These are phyloP conservation scores for Lutraria lutraria DNA, from an alignment of 2,888 invertebrate genomes.

Conservation along the genomic window DNA sequence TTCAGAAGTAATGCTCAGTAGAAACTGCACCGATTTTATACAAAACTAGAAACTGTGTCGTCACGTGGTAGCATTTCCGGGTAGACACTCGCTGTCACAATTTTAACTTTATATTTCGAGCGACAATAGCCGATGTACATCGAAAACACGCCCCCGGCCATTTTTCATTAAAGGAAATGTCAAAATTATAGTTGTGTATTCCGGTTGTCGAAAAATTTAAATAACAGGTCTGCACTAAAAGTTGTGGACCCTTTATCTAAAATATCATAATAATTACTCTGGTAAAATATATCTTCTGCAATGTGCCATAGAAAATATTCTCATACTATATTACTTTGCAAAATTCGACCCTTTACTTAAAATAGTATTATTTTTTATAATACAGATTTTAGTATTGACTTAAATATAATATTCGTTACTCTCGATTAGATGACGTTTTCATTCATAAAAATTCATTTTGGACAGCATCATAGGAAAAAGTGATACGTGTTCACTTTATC, in stretches of 20 bases:
- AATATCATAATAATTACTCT: not conserved
- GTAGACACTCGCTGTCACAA: not conserved
- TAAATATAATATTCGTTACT: too few species aligned
- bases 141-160: not conserved
- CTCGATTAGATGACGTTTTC: too few species aligned
- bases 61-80: not conserved
- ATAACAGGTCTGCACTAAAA: not conserved
- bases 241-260: not conserved
- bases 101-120: not conserved
- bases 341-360: not conserved
- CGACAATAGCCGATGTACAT: not conserved
- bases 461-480: too few species aligned
- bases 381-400: too few species aligned
- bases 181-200: constrained; percentile 13
- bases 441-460: too few species aligned
- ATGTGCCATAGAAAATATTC: not conserved
- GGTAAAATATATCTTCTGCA: not conserved
- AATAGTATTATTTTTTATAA: too few species aligned
- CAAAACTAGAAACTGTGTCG: not conserved
- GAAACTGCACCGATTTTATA: not conserved
- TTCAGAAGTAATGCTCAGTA: not conserved
- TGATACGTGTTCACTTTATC: too few species aligned
- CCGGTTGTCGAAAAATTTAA: not conserved
- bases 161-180: not conserved
- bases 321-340: not conserved